Evolutionary conservation across 2,797 vertebrate genomes (phyloP).

Genomic region (Nasua narica): DNA sequence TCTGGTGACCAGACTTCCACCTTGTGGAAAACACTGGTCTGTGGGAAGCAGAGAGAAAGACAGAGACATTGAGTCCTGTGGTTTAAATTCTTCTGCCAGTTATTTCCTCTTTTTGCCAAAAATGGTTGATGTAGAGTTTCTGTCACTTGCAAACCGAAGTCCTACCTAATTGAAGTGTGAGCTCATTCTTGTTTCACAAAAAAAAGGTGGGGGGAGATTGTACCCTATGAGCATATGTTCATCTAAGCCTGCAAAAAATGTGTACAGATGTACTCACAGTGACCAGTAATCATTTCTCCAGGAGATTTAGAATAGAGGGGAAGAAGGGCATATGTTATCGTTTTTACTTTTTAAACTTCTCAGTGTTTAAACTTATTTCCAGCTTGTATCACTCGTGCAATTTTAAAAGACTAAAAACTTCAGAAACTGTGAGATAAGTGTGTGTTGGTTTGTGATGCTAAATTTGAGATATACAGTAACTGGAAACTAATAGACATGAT

Average conservation of each 20-base stretch:
- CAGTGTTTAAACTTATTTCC: background rate
- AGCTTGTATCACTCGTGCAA: background rate
- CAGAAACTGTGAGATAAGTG: background rate
- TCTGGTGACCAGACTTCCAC: background rate
- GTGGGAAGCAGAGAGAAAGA: background rate
- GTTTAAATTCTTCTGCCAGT: background rate
- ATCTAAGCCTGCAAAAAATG: background rate
- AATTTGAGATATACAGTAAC: background rate
- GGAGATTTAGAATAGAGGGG: background rate
- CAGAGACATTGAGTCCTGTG: background rate
- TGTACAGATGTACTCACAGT: background rate
- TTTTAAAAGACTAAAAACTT: background rate
- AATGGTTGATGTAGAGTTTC: background rate
- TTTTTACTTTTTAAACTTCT: background rate
- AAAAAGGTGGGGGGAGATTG: background rate
- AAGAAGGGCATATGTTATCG: background rate
- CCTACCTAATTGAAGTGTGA: background rate
- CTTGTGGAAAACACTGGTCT: background rate
- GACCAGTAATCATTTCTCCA: background rate
- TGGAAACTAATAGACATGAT: background rate
- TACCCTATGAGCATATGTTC: background rate
- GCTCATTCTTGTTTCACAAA: background rate
- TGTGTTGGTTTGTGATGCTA: background rate
- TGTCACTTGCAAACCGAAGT: slow-evolving; percentile 15
- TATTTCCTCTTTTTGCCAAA: slow-evolving; percentile 8